phyloP scores from a whole-genome alignment of 2,113 vertebrate species.

The Trinectes maculatus region DNA sequence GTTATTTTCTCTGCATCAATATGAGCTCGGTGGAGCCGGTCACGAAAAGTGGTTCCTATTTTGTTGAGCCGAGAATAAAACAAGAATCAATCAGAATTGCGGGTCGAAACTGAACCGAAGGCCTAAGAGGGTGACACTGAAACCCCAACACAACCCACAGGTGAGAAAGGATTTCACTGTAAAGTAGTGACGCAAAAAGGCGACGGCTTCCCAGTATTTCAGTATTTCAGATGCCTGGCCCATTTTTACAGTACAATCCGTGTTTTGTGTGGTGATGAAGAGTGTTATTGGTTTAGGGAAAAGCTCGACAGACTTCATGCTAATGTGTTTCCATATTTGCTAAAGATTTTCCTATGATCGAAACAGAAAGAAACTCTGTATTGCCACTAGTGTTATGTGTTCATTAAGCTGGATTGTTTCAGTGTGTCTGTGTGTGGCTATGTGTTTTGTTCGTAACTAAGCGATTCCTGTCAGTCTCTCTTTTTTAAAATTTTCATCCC shows the following conservation, averaged over 20 bases:
- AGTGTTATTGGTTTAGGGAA: conserved; percentile 27
- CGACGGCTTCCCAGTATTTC: background rate
- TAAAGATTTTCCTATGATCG: conserved; percentile 17
- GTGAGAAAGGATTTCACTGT: too few species aligned
- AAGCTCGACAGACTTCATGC: conserved; percentile 15
- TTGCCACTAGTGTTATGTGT: conserved; percentile 16
- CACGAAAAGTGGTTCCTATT: background rate
- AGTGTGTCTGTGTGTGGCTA: background rate
- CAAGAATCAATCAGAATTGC: conserved; percentile 2
- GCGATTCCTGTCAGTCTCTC: conserved; percentile 53
- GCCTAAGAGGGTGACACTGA: background rate
- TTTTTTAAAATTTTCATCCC: conserved; percentile 34
- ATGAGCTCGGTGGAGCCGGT: too few species aligned
- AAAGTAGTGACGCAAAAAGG: too few species aligned
- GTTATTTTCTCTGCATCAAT: background rate
- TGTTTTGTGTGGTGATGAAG: conserved; percentile 1
- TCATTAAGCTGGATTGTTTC: background rate
- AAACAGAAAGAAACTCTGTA: background rate
- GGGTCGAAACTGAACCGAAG: background rate
- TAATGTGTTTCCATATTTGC: conserved; percentile 34
- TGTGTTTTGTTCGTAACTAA: conserved; percentile 29
- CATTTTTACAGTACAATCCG: conserved; percentile 14
- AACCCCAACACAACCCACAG: background rate
- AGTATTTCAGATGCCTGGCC: background rate
- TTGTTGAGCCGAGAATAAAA: conserved; percentile 5